Base-by-base conservation (phyloP, 2,113 vertebrate genomes). In the Aplodontia rufa region DNA sequence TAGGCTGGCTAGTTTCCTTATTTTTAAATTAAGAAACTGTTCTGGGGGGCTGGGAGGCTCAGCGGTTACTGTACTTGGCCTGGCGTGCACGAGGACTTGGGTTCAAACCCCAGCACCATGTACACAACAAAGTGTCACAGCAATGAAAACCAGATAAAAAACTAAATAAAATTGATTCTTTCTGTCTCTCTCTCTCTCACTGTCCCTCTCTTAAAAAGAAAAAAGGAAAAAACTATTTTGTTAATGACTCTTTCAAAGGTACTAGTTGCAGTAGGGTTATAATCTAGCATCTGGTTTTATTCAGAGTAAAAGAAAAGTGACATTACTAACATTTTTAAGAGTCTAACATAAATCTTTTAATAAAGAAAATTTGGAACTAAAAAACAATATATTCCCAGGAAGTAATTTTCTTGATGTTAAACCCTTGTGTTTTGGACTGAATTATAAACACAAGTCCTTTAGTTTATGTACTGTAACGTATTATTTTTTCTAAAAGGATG, bases 21-120 rank as follows among this genome's bases (percentile, higher is more conserved):
- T 93, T 91, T 94, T 95, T 92, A 78, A 93, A 91, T 95, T 93
- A 83, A 79, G 49, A 95, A 91, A 68, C 32, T 92, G 5, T 60
- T 55, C 32, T 84, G 17, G n/a, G n/a, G n/a, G n/a, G n/a, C n/a
- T n/a, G n/a, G n/a, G n/a, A n/a, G n/a, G n/a, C n/a, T n/a, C n/a
- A n/a, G n/a, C n/a, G n/a, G n/a, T n/a, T n/a, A n/a, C n/a, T n/a
- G n/a, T n/a, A n/a, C n/a, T n/a, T n/a, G n/a, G n/a, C n/a, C n/a
- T n/a, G n/a, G n/a, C n/a, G n/a, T n/a, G n/a, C n/a, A n/a, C n/a
- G n/a, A n/a, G n/a, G n/a, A n/a, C n/a, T n/a, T n/a, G n/a, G n/a
- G n/a, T n/a, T n/a, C n/a, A n/a, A n/a, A n/a, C n/a, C n/a, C n/a
- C n/a, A n/a, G n/a, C n/a, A n/a, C n/a, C n/a, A n/a, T n/a, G n/a